Evolutionary conservation across 2,113 vertebrate species (phyloP), one percentile per base, ranked within the genome.

Genomic region (Sturnira hondurensis): DNA sequence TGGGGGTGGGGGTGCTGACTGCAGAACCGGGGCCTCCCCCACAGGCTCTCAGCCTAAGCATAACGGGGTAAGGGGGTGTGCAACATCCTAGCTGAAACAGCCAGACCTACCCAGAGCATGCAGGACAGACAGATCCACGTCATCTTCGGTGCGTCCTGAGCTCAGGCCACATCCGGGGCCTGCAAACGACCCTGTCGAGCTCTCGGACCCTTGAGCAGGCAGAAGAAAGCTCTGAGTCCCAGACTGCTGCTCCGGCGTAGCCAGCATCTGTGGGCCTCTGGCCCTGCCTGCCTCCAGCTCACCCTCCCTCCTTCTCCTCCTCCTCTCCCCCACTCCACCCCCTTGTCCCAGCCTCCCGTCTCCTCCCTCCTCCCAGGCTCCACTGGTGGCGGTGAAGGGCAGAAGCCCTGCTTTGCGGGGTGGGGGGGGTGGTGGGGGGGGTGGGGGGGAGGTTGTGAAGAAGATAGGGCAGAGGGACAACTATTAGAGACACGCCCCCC

Each of bases 41-140:
- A 22, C 74, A 68, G 77, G 67, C 26, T 81, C 80, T 94, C 38
- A 63, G 92, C 41, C 45, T 36, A 83, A 82, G 54, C 58, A 43
- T 99, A 98, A 28, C 99, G 36, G 83, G 47, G 86, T 0, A 1
- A 0, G 97, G 36, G 2, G 19, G 3, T 4, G 93, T 1, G 0
- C 3, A 0, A 45, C 56, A 16, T 50, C 47, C 9, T 5, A 71
- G 63, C 86, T 47, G 47, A 70, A 76, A 36, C 31, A 50, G 16
- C 4, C 97, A 54, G 77, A 98, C 98, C 98, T 99, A 99, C 99
- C 99, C 99, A 99, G 96, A 99, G 99, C 99, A 99, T 99, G 98
- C 99, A 99, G 98, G 99, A 99, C 94, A 99, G 98, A 96, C 99
- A 99, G 97, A 99, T 98, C 99, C 99, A 99, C 98, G 99, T 99